Base-by-base conservation (phyloP, 2,113 vertebrate genomes). In the Catharus fuscescens region DNA sequence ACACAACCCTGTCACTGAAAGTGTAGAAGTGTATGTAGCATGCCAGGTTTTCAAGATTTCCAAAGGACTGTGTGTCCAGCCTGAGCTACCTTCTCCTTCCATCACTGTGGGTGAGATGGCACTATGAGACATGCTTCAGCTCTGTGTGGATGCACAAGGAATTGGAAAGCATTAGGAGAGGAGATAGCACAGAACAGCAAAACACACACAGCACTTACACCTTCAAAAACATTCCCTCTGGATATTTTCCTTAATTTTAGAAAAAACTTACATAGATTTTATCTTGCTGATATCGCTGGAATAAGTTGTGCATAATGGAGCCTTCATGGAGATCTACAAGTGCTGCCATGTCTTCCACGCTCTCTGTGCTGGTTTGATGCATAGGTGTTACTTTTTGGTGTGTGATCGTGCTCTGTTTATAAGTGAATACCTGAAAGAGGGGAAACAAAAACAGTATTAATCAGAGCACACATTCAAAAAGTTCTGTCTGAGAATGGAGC, bases 291-390 rank as follows among this genome's bases (percentile, higher is more conserved):
- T 99, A 99, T 59, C 99, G 97, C 86, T 98, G 98, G 97, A 97
- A 98, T 20, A 99, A 96, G 97, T 99, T 99, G 97, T 99, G 98
- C 98, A 99, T 98, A 97, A 99, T 99, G 94, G 99, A 98, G 5
- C 99, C 99, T 15, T 99, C 99, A 1, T 99, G 99, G 9, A 99
- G 99, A 93, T 99, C 99, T 20, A 98, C 83, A 10, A 99, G 96
- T 3, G 97, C 70, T 31, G 99, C 98, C 99, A 99, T 99, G 97
- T 99, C 99, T 91, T 99, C 99, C 94, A 99, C 98, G 0, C 98
- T 98, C 31, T 95, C 86, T 50, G 95, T 18, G 24, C 98, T 98
- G 85, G 96, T 97, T 67, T 95, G 97, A 95, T 99, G 98, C 99
- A 99, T 99, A 26, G 98, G 95, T 0, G 98, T 98, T 81, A 99